Evolutionary conservation across 2,797 vertebrate genomes (phyloP).

Genomic region (Peromyscus eremicus): DNA sequence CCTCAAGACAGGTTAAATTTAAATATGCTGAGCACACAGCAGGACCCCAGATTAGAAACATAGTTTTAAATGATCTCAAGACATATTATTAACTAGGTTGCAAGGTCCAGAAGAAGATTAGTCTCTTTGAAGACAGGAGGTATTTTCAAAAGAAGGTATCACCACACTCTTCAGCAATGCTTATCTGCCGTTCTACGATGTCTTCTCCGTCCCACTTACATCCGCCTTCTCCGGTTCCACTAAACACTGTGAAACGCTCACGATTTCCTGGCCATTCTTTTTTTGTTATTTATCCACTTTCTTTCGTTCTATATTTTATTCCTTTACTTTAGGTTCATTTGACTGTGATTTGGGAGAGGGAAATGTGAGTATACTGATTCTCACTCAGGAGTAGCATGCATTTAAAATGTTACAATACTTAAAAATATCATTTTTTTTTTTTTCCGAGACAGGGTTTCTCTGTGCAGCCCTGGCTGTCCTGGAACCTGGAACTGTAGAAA

Average conservation of each 20-base stretch:
- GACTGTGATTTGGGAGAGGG: constrained; percentile 10
- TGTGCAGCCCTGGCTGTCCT: too few species aligned
- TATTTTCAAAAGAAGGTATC: not conserved
- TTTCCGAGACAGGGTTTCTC: not conserved
- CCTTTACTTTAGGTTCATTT: not conserved
- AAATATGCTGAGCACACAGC: not conserved
- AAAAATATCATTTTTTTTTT: not conserved
- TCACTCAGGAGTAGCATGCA: not conserved
- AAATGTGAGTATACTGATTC: not conserved
- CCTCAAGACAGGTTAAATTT: not conserved
- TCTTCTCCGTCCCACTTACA: not conserved
- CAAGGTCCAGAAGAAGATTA: not conserved
- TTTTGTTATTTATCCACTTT: not conserved
- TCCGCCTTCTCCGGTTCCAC: not conserved
- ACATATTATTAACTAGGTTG: not conserved
- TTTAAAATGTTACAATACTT: constrained; percentile 1
- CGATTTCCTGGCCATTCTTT: not conserved
- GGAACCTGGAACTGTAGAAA: too few species aligned
- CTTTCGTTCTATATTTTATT: not conserved
- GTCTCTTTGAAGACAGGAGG: not conserved
- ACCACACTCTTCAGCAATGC: not conserved
- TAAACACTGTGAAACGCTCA: not conserved
- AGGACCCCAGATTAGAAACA: not conserved
- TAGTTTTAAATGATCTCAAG: not conserved
- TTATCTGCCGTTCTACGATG: not conserved